Evolutionary conservation across 2,797 vertebrate genomes (phyloP).

Genomic region (Trichosurus vulpecula): DNA sequence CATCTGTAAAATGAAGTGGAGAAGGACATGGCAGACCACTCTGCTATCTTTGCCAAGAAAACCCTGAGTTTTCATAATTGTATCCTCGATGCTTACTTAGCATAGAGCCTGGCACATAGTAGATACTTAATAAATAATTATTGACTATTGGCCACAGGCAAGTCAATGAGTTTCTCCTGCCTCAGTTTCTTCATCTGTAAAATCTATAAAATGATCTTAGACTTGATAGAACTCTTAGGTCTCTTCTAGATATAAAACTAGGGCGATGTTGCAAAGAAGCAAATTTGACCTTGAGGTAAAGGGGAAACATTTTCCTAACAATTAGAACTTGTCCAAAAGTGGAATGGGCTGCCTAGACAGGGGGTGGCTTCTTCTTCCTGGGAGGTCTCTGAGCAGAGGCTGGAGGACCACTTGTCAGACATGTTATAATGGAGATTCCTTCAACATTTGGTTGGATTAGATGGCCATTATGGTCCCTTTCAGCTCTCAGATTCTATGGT

Average conservation of each 20-base stretch:
- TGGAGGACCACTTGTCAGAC: neutral
- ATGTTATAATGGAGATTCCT: neutral
- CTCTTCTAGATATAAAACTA: neutral
- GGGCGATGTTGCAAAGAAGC: neutral
- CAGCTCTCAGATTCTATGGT: neutral
- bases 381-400: neutral
- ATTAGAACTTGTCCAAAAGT: neutral
- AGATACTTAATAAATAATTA: neutral
- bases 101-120: neutral
- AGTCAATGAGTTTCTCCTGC: neutral
- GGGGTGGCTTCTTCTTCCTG: neutral
- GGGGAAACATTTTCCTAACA: neutral
- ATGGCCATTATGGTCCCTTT: neutral
- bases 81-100: neutral
- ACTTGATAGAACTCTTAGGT: neutral
- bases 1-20: too few relatives aligned
- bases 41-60: neutral
- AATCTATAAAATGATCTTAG: neutral
- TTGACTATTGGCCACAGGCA: neutral
- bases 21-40: too few relatives aligned
- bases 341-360: neutral
- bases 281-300: neutral
- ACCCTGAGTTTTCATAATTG: neutral
- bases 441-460: neutral
- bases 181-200: fast-evolving